Conservation (phyloP, 1,140 invertebrate species). For the Drosophila murphyi region DNA sequence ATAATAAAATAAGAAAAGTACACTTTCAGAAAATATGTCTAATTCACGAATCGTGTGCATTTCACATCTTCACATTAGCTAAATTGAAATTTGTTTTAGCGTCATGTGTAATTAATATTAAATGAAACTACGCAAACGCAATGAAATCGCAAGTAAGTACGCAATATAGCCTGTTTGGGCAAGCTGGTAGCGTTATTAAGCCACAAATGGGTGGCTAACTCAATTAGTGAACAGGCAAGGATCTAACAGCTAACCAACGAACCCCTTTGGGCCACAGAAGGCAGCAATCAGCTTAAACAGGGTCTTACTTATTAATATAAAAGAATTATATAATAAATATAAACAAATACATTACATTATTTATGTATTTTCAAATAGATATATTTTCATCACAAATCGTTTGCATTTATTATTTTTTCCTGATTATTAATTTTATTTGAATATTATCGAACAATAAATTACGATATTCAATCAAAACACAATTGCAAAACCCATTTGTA, state of each 20-base stretch:
- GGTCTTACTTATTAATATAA: neutral
- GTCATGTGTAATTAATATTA: slow-evolving; percentile 68
- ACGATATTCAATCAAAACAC: neutral
- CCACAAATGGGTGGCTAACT: slow-evolving; percentile 18
- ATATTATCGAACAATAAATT: neutral
- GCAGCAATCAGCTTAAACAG: neutral
- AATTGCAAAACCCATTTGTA: neutral
- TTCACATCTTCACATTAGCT: neutral
- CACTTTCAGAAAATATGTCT: neutral
- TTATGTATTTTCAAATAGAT: too few species aligned
- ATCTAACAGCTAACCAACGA: slow-evolving; percentile 16
- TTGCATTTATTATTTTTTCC: neutral
- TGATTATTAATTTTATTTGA: neutral
- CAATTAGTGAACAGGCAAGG: slow-evolving; percentile 24
- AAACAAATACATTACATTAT: too few species aligned
- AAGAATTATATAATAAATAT: too few species aligned
- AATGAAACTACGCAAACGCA: slow-evolving; percentile 57
- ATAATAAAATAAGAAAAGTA: neutral
- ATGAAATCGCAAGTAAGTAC: slow-evolving; percentile 11
- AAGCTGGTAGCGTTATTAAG: slow-evolving; percentile 55
- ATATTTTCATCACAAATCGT: neutral
- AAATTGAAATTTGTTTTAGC: slow-evolving; percentile 50
- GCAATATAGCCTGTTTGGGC: slow-evolving; percentile 40
- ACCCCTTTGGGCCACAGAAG: slow-evolving; percentile 5
- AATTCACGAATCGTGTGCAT: neutral